Percentiles rank a stretch among this genome's conserved stretches.
These are phyloP conservation scores for Hydropotes inermis DNA, from an alignment of 2,113 vertebrate species.

Conservation along the genomic window DNA sequence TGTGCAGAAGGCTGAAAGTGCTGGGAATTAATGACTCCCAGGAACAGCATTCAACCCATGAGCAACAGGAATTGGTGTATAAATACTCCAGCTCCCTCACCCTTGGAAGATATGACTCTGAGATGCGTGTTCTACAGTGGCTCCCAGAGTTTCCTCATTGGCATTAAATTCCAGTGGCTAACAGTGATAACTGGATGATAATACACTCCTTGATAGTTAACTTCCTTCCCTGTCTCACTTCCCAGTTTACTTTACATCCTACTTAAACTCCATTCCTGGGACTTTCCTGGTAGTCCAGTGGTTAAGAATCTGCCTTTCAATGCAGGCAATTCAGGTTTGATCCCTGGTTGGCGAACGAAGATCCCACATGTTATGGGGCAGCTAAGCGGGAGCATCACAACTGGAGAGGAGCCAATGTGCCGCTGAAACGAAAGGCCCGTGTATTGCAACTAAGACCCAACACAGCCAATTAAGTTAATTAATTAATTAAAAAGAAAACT, in stretches of 20 bases:
- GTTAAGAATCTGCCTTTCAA: neutral
- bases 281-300: neutral
- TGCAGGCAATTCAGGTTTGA: neutral
- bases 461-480: neutral
- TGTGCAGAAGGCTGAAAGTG: neutral
- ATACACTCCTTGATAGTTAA: neutral
- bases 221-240: neutral
- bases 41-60: neutral
- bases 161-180: neutral
- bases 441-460: neutral
- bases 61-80: neutral
- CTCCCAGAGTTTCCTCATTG: neutral
- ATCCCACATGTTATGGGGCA: neutral
- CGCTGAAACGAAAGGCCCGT: neutral
- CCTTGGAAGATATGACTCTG: neutral
- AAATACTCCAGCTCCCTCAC: neutral
- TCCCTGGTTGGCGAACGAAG: neutral
- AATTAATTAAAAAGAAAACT: neutral
- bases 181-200: neutral
- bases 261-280: neutral
- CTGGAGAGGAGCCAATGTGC: neutral
- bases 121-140: neutral
- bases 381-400: fast-evolving
- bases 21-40: neutral
- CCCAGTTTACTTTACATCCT: neutral